A percentile compares a stretch with the other conserved stretches of the same genome.
phyloP scores from a whole-genome alignment of 2,113 vertebrate species.

The Eulacestoma nigropectus region DNA sequence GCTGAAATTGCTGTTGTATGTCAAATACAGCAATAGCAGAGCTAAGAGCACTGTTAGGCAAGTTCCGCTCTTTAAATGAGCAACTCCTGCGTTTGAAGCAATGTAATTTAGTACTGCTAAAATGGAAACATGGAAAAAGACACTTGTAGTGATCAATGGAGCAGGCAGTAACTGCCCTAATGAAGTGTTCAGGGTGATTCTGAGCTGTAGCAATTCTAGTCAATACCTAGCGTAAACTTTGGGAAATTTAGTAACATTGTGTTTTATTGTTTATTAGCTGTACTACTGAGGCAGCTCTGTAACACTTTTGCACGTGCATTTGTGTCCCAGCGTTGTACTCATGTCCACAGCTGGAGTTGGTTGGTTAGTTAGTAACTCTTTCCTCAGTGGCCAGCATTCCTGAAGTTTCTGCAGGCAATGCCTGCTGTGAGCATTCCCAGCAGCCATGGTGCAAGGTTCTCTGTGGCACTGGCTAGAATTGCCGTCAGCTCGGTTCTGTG shows the following conservation, averaged over 20 bases:
- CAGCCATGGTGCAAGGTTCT: not conserved
- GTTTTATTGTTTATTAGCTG: not conserved
- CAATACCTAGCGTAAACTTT: not conserved
- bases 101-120: not conserved
- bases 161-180: not conserved
- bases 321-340: not conserved
- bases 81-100: not conserved
- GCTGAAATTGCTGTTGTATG: not conserved
- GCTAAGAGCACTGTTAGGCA: not conserved
- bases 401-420: not conserved
- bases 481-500: accelerated
- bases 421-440: not conserved
- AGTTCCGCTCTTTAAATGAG: not conserved
- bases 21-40: not conserved
- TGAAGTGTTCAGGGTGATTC: not conserved
- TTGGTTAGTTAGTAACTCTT: not conserved
- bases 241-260: not conserved
- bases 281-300: not conserved
- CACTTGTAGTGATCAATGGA: not conserved
- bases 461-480: not conserved
- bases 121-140: not conserved
- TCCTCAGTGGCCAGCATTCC: not conserved
- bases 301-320: accelerated
- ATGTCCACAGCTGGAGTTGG: accelerated
- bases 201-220: not conserved